Percentiles rank a stretch among this genome's conserved stretches.
Evolutionary conservation across 2,888 invertebrate genomes (phyloP).

Genomic region (Lycocerus yunnanus): DNA sequence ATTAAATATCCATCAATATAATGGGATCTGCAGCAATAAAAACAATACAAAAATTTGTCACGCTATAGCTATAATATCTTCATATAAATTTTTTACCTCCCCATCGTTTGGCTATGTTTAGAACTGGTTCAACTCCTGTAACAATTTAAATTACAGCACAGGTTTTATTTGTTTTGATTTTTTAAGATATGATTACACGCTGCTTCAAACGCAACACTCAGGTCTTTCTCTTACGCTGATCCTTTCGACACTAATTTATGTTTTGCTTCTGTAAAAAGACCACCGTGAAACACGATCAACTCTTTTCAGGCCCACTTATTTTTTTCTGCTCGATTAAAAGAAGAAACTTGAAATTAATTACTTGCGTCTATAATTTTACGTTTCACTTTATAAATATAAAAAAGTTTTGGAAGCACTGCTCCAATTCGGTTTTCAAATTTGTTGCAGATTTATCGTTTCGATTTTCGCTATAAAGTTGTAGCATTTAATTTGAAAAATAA

Average conservation of each 20-base stretch:
- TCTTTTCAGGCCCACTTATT: conserved; percentile 4
- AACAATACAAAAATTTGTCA: conserved; percentile 10
- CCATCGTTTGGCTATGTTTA: too few species aligned
- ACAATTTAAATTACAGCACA: conserved; percentile 34
- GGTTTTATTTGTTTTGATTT: conserved; percentile 34
- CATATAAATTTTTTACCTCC: conserved; percentile 12
- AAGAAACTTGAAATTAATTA: background rate
- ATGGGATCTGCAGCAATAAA: conserved; percentile 1
- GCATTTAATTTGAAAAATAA: background rate
- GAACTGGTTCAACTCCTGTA: conserved; percentile 29
- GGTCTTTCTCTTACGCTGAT: conserved; percentile 12
- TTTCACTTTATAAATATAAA: background rate
- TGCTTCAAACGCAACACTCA: conserved; percentile 17
- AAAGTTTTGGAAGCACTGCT: background rate
- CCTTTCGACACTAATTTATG: conserved; percentile 28
- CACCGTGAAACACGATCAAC: conserved; percentile 17
- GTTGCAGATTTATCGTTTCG: background rate
- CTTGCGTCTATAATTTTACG: background rate
- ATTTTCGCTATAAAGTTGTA: background rate
- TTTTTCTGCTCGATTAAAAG: background rate
- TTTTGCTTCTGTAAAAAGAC: conserved; percentile 26
- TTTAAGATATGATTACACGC: conserved; percentile 32
- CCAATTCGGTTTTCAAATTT: background rate
- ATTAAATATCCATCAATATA: conserved; percentile 22
- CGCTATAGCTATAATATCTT: background rate